Evolutionary conservation across 2,888 invertebrate genomes (phyloP), one percentile per base, ranked within the genome.

Genomic region (Aricia artaxerxes): DNA sequence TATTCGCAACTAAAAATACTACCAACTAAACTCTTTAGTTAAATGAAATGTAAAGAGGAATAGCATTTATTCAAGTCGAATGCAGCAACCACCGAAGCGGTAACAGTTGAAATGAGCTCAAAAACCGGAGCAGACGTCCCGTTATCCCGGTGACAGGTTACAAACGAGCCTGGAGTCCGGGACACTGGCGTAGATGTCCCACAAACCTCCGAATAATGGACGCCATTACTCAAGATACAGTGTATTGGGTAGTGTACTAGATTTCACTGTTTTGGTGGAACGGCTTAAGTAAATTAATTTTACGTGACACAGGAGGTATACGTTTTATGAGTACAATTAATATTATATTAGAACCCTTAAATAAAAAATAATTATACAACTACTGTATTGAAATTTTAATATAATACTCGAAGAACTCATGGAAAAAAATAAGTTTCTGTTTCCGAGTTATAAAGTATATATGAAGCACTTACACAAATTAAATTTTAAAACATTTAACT

Each of bases 121-220:
- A 69, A 69, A 69, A 69, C 64, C 38, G 5, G 35, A 13, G 4
- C 35, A 69, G 35, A 64, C 64, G 13, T 69, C 35, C 69, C 69
- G 69, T 69, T 69, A 38, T 38, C 69, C 69, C 69, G 69, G 13
- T 38, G 69, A 69, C 69, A 38, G 69, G 35, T 35, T 69, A 69
- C 69, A 69, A 69, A 69, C 35, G 69, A 69, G 16, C 69, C 4
- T 1, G 49, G 1, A 69, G 4, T 35, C 35, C 24, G 69, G 9
- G 69, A 69, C 69, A 38, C 13, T 38, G 35, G 69, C 38, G 35
- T 69, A 38, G 35, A 69, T 16, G 35, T 69, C 35, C 69, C 35
- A 38, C 35, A 31, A 64, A 69, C 69, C 69, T 13, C 35, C 4
- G 35, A 69, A 38, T 69, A 69, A 69, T 38, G 35, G 69, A 13